A percentile compares a stretch with the other conserved stretches of the same genome.
phyloP scores from a whole-genome alignment of 37 sponge, comb jelly and placozoan species.

The Haliclona indistincta region DNA sequence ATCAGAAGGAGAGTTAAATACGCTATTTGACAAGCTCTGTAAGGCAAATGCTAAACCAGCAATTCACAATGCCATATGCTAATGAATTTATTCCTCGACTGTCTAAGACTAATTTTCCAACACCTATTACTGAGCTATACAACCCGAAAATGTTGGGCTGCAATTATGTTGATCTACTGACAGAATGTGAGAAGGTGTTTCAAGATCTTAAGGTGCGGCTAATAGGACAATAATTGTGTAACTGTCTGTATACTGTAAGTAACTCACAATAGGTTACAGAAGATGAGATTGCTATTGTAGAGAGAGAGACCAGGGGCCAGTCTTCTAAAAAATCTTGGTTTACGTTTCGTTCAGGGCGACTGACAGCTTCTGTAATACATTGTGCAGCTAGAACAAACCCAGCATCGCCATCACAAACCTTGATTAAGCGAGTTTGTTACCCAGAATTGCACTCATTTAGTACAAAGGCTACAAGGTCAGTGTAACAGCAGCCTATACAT shows the following conservation, averaged over 20 bases:
- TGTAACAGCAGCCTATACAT: not conserved
- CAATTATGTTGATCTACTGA: constrained; percentile 16
- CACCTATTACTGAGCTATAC: constrained; percentile 27
- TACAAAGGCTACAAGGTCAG: constrained; percentile 22
- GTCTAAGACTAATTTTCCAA: constrained; percentile 16
- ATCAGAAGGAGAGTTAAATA: not conserved
- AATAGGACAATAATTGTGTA: constrained; percentile 4
- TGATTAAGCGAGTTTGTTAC: constrained; percentile 43
- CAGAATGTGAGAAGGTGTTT: constrained; percentile 43
- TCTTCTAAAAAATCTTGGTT: constrained; percentile 27
- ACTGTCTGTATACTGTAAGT: not conserved
- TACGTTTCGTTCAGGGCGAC: constrained; percentile 33
- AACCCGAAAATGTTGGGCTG: constrained; percentile 10
- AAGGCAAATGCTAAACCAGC: not conserved
- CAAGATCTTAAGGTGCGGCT: constrained; percentile 3
- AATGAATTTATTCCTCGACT: constrained; percentile 22
- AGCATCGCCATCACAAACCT: constrained; percentile 24
- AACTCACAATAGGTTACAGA: constrained; percentile 5
- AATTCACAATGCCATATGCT: constrained; percentile 8
- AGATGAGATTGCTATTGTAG: constrained; percentile 9
- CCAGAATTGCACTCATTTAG: constrained; percentile 27
- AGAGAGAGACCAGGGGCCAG: constrained; percentile 16
- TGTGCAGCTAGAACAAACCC: constrained; percentile 31
- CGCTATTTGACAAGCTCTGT: not conserved
- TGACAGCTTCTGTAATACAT: constrained; percentile 44